Conservation (phyloP, 2,888 invertebrate genomes). For the Yponomeuta cagnagella region DNA sequence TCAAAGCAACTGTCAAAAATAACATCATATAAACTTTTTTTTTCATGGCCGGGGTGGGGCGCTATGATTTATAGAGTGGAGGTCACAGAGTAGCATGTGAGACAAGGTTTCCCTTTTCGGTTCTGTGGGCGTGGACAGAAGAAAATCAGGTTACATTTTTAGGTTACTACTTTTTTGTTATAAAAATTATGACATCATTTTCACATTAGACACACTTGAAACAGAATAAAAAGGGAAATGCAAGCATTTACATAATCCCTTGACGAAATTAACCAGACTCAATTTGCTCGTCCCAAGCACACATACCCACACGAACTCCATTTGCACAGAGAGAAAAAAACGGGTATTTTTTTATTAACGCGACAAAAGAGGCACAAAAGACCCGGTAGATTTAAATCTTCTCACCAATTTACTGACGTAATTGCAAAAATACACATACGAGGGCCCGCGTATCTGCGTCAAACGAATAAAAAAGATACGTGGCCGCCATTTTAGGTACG, state of each 20-base stretch:
- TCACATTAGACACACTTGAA: neutral
- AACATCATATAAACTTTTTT: conserved; percentile 29
- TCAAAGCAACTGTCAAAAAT: conserved; percentile 33
- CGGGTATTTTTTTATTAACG: neutral
- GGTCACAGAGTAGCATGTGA: neutral
- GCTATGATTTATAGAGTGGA: conserved; percentile 27
- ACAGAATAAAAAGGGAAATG: neutral
- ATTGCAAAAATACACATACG: conserved; percentile 14
- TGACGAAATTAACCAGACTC: neutral
- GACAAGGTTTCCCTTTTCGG: neutral
- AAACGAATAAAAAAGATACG: conserved; percentile 10
- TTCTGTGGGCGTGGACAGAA: neutral
- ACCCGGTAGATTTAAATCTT: conserved; percentile 13
- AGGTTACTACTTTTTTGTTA: neutral
- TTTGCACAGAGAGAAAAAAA: neutral
- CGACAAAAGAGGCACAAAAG: conserved; percentile 12
- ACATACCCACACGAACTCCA: neutral
- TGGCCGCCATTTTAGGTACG: conserved; percentile 7
- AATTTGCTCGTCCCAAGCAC: neutral
- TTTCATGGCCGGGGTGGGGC: conserved; percentile 19
- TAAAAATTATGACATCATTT: neutral
- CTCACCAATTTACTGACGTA: conserved; percentile 13
- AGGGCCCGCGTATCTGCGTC: conserved; percentile 10
- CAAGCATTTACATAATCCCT: neutral
- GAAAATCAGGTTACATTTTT: neutral